Conservation (phyloP, 2,797 vertebrate species). For the Xerus rutilus region DNA sequence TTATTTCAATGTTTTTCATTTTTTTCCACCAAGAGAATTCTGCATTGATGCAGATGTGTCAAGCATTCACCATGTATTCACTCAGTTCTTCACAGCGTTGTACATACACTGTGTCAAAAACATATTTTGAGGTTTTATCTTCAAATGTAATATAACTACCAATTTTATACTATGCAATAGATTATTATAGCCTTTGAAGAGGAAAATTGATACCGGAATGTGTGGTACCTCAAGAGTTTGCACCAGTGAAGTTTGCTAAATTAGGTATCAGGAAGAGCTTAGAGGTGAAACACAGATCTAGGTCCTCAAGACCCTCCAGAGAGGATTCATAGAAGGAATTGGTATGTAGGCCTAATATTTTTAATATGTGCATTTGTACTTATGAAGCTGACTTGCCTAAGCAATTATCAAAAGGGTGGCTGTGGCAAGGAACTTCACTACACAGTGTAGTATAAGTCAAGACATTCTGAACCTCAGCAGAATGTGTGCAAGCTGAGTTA, state of each 20-base stretch:
- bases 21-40: slow-evolving; percentile 44
- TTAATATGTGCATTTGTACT: not conserved
- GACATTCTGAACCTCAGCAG: not conserved
- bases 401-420: not conserved
- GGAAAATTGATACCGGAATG: not conserved
- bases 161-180: not conserved
- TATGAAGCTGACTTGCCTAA: not conserved
- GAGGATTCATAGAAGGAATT: not conserved
- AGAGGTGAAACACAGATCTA: not conserved
- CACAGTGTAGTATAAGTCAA: not conserved
- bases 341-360: not conserved
- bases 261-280: not conserved
- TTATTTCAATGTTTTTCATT: slow-evolving; percentile 61
- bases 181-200: not conserved
- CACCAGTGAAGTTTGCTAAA: not conserved
- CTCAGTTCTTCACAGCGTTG: not conserved
- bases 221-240: not conserved
- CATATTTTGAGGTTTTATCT: not conserved
- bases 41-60: slow-evolving; percentile 6
- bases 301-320: not conserved
- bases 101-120: not conserved
- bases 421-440: not conserved
- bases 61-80: not conserved
- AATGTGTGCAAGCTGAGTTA: not conserved
- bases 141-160: not conserved